phyloP scores from a whole-genome alignment of 2,113 vertebrate genomes.

The Notiomystis cincta region DNA sequence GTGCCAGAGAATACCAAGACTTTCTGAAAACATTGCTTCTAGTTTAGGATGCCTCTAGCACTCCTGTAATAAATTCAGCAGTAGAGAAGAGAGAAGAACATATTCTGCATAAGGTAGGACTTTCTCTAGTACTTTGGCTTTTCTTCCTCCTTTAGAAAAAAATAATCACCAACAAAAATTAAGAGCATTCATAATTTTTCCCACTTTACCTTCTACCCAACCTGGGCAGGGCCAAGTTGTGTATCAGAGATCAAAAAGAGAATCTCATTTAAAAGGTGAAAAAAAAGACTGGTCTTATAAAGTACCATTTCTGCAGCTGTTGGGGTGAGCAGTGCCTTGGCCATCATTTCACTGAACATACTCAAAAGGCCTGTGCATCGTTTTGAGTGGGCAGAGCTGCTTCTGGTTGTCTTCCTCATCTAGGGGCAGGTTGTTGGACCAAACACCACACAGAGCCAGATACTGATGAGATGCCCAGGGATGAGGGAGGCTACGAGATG shows the following conservation, averaged over 20 bases:
- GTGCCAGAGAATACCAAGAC: neutral
- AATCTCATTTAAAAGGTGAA: neutral
- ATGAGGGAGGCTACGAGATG: neutral
- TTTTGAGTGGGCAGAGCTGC: neutral
- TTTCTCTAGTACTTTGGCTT: neutral
- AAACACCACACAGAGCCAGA: neutral
- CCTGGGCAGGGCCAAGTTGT: neutral
- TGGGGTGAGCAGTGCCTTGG: fast-evolving
- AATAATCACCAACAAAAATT: neutral
- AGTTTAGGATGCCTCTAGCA: constrained; percentile 8
- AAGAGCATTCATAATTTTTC: neutral
- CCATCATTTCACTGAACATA: neutral
- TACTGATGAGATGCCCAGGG: neutral
- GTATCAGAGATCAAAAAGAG: neutral
- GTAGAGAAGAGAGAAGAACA: constrained; percentile 32
- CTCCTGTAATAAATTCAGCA: constrained; percentile 1
- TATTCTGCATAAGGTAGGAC: neutral
- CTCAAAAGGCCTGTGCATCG: neutral
- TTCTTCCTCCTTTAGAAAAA: neutral
- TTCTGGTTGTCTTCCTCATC: neutral
- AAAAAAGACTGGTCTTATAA: neutral
- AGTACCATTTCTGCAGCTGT: neutral
- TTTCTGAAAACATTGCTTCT: constrained; percentile 2
- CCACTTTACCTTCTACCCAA: neutral
- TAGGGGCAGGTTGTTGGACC: fast-evolving